These are phyloP conservation scores for Temnothorax nylanderi DNA, from an alignment of 1,140 invertebrate species.

Conservation along the genomic window DNA sequence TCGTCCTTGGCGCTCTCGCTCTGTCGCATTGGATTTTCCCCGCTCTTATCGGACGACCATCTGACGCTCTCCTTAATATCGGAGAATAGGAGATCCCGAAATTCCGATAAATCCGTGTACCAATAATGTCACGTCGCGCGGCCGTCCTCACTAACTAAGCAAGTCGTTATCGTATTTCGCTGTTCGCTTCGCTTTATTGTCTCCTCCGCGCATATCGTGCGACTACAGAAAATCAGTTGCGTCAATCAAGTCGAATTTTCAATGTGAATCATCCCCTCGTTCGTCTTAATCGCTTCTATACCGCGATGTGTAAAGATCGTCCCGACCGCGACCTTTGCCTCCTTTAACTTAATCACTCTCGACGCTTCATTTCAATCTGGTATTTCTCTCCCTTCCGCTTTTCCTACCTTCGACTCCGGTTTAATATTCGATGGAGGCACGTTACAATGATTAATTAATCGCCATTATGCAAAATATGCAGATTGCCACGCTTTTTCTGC, in stretches of 20 bases:
- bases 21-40: constrained; percentile 13
- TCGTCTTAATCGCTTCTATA: not conserved
- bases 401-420: not conserved
- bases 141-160: not conserved
- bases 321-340: not conserved
- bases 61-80: constrained; percentile 40
- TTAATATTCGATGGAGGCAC: not conserved
- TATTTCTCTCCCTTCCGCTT: not conserved
- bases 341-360: not conserved
- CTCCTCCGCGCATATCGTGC: not conserved
- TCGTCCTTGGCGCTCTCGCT: constrained; percentile 29
- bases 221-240: constrained; percentile 29
- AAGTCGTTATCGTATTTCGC: constrained; percentile 22
- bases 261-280: not conserved
- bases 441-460: not conserved
- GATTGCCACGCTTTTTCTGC: not conserved
- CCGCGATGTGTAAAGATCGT: not conserved
- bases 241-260: constrained; percentile 10
- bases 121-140: constrained; percentile 36
- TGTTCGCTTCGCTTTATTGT: constrained; percentile 33
- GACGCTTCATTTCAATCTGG: constrained; percentile 13
- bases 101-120: constrained; percentile 52
- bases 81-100: constrained; percentile 46
- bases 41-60: constrained; percentile 46
- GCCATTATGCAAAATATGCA: not conserved